These are phyloP conservation scores for Dilophus febrilis DNA, from an alignment of 2,888 invertebrate species.

Conservation along the genomic window DNA sequence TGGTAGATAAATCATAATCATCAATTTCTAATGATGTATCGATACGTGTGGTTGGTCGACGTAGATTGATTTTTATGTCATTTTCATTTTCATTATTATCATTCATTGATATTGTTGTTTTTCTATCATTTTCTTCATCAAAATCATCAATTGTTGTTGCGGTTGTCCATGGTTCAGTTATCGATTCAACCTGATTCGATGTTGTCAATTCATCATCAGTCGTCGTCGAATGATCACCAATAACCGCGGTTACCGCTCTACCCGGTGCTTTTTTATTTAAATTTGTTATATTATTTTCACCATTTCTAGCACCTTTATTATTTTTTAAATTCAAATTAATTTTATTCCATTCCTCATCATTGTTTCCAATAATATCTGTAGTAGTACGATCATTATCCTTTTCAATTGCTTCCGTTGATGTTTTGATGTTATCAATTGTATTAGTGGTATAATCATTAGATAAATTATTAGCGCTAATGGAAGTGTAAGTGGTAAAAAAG, in stretches of 20 bases:
- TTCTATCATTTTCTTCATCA: neutral
- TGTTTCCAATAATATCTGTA: constrained; percentile 3
- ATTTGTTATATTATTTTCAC: constrained; percentile 3
- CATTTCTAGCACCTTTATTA: constrained; percentile 2
- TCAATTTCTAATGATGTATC: constrained; percentile 25
- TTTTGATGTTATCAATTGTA: constrained; percentile 4
- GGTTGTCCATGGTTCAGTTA: no score
- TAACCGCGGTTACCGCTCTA: no score
- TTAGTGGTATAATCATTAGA: neutral
- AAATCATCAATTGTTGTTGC: no score
- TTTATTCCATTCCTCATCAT: constrained; percentile 1
- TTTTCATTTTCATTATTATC: neutral
- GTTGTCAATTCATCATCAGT: no score
- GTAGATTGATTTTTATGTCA: constrained; percentile 14
- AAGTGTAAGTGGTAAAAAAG: constrained; percentile 4
- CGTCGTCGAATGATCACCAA: no score
- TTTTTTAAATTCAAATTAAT: constrained; percentile 1
- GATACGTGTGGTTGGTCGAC: constrained; percentile 20
- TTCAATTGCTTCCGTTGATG: constrained; percentile 11
- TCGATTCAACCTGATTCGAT: no score
- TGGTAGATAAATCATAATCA: constrained; percentile 17
- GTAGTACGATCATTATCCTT: constrained; percentile 3
- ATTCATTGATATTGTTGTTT: constrained; percentile 9
- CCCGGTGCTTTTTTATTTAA: neutral
- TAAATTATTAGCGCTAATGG: neutral